Conservation (phyloP, 1,140 invertebrate genomes). For the Vanessa atalanta region DNA sequence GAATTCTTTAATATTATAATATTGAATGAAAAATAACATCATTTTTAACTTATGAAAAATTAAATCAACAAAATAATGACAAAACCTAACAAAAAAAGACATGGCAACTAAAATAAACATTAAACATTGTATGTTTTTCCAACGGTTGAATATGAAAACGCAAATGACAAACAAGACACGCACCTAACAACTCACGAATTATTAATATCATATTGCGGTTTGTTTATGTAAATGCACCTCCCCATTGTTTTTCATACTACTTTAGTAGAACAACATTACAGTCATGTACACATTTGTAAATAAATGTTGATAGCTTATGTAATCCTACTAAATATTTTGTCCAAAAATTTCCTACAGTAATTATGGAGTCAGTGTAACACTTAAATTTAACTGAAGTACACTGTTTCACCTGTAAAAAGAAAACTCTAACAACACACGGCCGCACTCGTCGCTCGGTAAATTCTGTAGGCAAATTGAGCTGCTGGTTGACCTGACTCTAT, state of each 20-base stretch:
- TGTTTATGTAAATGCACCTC: neutral
- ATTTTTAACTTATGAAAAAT: neutral
- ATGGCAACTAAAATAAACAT: conserved; percentile 21
- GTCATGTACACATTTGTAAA: neutral
- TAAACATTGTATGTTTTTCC: conserved; percentile 24
- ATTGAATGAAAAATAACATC: too few relatives aligned
- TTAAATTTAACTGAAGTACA: conserved; percentile 34
- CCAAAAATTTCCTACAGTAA: neutral
- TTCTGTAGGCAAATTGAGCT: conserved; percentile 37
- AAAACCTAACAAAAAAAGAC: neutral
- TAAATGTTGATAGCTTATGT: neutral
- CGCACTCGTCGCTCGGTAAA: conserved; percentile 33
- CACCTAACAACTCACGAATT: conserved; percentile 23
- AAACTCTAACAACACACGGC: conserved; percentile 25
- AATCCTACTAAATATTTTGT: neutral
- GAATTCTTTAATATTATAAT: too few relatives aligned
- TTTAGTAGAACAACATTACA: neutral
- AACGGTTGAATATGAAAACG: conserved; percentile 26
- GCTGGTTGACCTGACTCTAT: conserved; percentile 35
- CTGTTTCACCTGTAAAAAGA: conserved; percentile 31
- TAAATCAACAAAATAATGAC: neutral
- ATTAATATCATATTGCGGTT: conserved; percentile 1
- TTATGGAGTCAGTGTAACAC: conserved; percentile 23
- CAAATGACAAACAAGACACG: conserved; percentile 34
- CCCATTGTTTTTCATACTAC: too few relatives aligned